Conservation (phyloP, 2,113 vertebrate species). For the Prinia subflava region DNA sequence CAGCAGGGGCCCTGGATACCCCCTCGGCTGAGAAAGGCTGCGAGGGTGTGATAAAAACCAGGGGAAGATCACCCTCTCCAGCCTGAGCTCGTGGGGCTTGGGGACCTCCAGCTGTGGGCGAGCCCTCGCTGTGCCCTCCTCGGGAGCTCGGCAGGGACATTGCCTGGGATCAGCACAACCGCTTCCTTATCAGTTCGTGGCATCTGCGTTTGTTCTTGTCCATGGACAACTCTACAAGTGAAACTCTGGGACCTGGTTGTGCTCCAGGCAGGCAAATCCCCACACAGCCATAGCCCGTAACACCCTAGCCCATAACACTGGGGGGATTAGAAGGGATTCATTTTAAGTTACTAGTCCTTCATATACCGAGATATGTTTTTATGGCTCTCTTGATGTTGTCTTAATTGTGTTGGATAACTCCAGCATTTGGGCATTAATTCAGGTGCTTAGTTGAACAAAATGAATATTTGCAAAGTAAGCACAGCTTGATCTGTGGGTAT, state of each 20-base stretch:
- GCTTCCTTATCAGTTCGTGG: neutral
- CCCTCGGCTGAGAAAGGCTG: neutral
- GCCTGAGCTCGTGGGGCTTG: neutral
- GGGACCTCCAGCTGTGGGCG: fast-evolving
- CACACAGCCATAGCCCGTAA: fast-evolving
- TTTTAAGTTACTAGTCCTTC: neutral
- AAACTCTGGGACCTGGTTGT: fast-evolving
- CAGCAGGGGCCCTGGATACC: fast-evolving
- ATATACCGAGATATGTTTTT: neutral
- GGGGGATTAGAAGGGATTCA: fast-evolving
- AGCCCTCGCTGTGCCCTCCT: neutral
- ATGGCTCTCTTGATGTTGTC: neutral
- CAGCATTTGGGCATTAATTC: neutral
- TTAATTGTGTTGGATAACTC: neutral
- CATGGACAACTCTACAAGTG: fast-evolving
- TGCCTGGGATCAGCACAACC: no score
- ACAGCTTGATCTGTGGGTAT: neutral
- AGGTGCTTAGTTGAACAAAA: neutral
- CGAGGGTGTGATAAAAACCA: neutral
- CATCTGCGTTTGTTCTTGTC: neutral
- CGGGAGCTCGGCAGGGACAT: fast-evolving
- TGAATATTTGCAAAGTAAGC: neutral
- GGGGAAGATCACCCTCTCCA: fast-evolving
- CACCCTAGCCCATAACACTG: fast-evolving
- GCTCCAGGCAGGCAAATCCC: neutral